Evolutionary conservation across 2,888 invertebrate genomes (phyloP).

Genomic region (Acanthosepion lycidas): DNA sequence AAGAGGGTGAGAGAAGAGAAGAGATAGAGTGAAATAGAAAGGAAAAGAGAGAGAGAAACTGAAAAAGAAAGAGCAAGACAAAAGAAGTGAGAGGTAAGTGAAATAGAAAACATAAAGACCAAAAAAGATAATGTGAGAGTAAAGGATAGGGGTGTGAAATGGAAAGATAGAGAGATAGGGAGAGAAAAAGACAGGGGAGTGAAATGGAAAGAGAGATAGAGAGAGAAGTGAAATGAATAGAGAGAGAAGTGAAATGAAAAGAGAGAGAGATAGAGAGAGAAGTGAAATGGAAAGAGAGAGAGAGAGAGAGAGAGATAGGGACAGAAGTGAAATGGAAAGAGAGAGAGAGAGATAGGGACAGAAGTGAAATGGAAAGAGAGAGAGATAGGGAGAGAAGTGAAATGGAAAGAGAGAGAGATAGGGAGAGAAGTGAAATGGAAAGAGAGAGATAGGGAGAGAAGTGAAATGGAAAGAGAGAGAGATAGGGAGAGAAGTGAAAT

Average conservation of each 20-base stretch:
- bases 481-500: no score
- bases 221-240: neutral
- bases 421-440: no score
- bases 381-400: no score
- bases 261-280: neutral
- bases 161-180: neutral
- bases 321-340: neutral
- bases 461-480: no score
- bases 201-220: neutral
- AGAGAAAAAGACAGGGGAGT: neutral
- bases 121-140: neutral
- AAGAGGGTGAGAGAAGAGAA: neutral
- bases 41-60: no score
- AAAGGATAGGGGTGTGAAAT: neutral
- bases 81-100: neutral
- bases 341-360: no score
- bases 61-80: no score
- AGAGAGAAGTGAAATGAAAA: neutral
- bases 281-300: neutral
- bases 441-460: neutral
- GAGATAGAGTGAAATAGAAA: neutral
- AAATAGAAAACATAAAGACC: neutral
- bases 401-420: neutral
- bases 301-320: no score
- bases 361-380: neutral